A percentile compares a stretch with the other conserved stretches of the same genome.
Conservation (phyloP, 1,140 invertebrate genomes). For the Lepidurus couesii region DNA sequence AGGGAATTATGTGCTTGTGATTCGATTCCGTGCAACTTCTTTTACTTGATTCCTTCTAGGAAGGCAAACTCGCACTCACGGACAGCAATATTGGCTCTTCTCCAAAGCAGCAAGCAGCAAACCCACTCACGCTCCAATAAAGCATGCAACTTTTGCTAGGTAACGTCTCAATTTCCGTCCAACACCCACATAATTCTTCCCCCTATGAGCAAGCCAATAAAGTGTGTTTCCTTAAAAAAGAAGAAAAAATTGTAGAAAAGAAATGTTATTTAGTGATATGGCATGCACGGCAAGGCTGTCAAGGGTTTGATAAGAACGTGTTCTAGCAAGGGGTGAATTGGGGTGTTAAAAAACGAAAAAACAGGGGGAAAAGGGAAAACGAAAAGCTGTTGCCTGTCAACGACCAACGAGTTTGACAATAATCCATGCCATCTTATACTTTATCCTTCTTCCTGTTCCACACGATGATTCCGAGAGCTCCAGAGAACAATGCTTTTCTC, state of each 20-base stretch:
- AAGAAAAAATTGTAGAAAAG: not conserved
- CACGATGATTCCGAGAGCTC: not conserved
- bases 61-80: too few relatives aligned
- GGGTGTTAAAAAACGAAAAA: not conserved
- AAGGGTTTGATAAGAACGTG: not conserved
- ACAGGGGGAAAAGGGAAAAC: not conserved
- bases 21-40: slow-evolving; percentile 13
- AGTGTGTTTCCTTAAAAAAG: not conserved
- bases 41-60: not conserved
- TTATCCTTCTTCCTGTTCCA: not conserved
- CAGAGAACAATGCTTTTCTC: not conserved
- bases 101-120: not conserved
- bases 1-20: not conserved
- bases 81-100: slow-evolving; percentile 1
- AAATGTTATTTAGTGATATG: not conserved
- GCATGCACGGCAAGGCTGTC: not conserved
- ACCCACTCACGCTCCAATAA: not conserved
- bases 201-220: not conserved
- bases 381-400: slow-evolving; percentile 21
- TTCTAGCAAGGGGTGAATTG: not conserved
- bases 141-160: slow-evolving; percentile 21
- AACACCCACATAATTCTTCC: not conserved
- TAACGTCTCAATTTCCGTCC: slow-evolving; percentile 14
- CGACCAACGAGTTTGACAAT: not conserved
- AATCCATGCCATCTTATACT: not conserved